These are phyloP conservation scores for Ladona fulva DNA, from an alignment of 1,140 invertebrate genomes.

Conservation along the genomic window DNA sequence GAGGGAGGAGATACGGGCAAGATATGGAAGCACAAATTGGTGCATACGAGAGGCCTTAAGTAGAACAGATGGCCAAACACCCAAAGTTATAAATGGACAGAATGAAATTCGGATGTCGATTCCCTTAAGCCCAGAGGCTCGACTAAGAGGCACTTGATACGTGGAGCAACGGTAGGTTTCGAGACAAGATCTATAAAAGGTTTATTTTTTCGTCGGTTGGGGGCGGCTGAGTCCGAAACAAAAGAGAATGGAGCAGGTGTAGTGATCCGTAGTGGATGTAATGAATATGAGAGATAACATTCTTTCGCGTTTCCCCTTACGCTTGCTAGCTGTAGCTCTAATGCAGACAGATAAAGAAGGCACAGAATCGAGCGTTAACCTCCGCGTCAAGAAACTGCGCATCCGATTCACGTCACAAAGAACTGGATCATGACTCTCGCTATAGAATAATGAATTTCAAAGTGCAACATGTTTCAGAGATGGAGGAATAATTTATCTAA, in stretches of 20 bases:
- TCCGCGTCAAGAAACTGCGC: too few species aligned
- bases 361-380: too few species aligned
- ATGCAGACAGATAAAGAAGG: too few species aligned
- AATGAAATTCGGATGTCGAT: constrained; percentile 3
- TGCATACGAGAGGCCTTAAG: background rate
- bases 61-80: background rate
- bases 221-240: background rate
- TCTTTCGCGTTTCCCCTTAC: background rate
- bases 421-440: too few species aligned
- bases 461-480: too few species aligned
- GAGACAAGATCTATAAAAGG: background rate
- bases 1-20: background rate
- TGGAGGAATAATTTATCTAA: too few species aligned
- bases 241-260: background rate
- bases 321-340: too few species aligned
- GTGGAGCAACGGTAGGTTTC: background rate
- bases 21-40: background rate
- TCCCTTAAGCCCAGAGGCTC: background rate
- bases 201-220: background rate
- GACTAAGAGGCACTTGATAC: background rate
- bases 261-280: background rate
- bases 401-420: too few species aligned
- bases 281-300: background rate
- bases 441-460: too few species aligned
- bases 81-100: background rate